Evolutionary conservation across 2,888 invertebrate genomes (phyloP).

Genomic region (Acronicta aceris): DNA sequence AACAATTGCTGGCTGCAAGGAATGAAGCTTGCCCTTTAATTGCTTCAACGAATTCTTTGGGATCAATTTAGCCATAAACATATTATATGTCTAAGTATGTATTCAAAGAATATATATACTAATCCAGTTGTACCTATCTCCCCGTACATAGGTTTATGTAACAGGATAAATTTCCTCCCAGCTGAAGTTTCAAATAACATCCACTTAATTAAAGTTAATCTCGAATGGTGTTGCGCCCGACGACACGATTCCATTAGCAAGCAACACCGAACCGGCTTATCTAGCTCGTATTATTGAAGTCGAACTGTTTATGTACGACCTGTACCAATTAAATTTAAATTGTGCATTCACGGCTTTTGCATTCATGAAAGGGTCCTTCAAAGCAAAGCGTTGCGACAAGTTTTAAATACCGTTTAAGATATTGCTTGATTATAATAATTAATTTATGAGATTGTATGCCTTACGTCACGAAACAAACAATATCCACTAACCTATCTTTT

Average conservation of each 20-base stretch:
- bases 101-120: slow-evolving; percentile 31
- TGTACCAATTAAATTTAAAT: slow-evolving; percentile 53
- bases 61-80: slow-evolving; percentile 7
- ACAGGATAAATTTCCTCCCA: slow-evolving; percentile 74
- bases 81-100: not conserved
- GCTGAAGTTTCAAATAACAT: slow-evolving; percentile 82
- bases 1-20: no score
- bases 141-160: slow-evolving; percentile 64
- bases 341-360: slow-evolving; percentile 42
- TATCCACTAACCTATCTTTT: no score
- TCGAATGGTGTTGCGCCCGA: slow-evolving; percentile 77
- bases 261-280: slow-evolving; percentile 70
- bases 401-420: not conserved
- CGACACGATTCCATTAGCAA: slow-evolving; percentile 82
- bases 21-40: no score
- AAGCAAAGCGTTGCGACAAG: slow-evolving; percentile 7
- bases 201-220: slow-evolving; percentile 87
- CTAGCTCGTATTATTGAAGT: slow-evolving; percentile 66
- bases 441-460: no score
- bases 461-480: no score
- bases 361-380: slow-evolving; percentile 22
- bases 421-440: no score
- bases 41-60: no score
- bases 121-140: slow-evolving; percentile 30
- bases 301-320: slow-evolving; percentile 60